A percentile compares a stretch with the other conserved stretches of the same genome.
Evolutionary conservation across 2,797 vertebrate species (phyloP).

Genomic region (Salmo trutta): DNA sequence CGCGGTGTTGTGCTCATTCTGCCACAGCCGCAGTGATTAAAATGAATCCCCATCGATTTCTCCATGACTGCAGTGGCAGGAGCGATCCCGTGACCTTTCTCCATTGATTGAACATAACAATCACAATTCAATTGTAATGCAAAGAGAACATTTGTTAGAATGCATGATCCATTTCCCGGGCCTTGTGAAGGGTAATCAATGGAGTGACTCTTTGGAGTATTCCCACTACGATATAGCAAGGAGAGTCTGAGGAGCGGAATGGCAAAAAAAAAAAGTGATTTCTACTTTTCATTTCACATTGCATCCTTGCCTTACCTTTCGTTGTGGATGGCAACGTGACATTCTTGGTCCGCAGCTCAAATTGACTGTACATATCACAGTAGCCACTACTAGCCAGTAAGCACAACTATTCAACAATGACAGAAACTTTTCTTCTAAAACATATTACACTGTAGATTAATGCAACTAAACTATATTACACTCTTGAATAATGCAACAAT

Average conservation of each 20-base stretch:
- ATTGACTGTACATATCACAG: no score
- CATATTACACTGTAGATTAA: no score
- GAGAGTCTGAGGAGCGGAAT: constrained; percentile 59
- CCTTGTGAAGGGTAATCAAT: constrained; percentile 95
- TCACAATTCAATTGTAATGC: constrained; percentile 99
- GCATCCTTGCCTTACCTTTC: no score
- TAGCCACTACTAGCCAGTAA: no score
- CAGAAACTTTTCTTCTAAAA: no score
- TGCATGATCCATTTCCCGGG: constrained; percentile 97
- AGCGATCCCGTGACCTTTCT: constrained; percentile 98
- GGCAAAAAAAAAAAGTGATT: constrained; percentile 72
- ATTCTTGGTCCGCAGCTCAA: no score
- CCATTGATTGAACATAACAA: constrained; percentile 99
- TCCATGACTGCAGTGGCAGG: constrained; percentile 99
- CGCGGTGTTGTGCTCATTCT: constrained; percentile 93
- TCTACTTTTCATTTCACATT: constrained; percentile 35
- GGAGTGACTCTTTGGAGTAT: constrained; percentile 76
- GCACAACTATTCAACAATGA: no score
- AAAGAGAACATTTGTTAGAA: constrained; percentile 99
- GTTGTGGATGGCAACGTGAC: no score
- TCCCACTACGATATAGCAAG: no score
- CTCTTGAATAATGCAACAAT: no score
- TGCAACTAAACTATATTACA: no score
- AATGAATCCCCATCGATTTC: constrained; percentile 99
- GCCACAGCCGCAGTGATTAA: constrained; percentile 99